phyloP scores from a whole-genome alignment of 2,888 invertebrate species.

The Plagodis pulveraria region DNA sequence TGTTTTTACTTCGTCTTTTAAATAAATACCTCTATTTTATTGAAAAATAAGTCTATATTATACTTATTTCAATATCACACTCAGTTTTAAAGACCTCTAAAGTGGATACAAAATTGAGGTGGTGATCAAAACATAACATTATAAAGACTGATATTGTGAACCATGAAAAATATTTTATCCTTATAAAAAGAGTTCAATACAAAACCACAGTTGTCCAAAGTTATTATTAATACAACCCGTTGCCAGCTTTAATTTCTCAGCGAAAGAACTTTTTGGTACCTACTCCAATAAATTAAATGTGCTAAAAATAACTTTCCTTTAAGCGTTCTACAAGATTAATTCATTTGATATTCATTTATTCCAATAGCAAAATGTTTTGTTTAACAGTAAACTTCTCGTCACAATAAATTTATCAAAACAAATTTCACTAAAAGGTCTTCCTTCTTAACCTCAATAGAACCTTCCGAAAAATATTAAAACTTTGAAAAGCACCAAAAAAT shows the following conservation, averaged over 20 bases:
- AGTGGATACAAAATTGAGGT: too few species aligned
- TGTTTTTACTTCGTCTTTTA: too few species aligned
- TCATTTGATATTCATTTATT: conserved; percentile 45
- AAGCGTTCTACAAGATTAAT: conserved; percentile 38
- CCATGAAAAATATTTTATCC: too few species aligned
- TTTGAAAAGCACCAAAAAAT: conserved; percentile 13
- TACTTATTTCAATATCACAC: too few species aligned
- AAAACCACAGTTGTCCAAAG: neutral
- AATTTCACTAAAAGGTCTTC: conserved; percentile 48
- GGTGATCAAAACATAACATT: too few species aligned
- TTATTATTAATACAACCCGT: neutral
- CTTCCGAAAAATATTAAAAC: conserved; percentile 40
- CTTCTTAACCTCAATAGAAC: conserved; percentile 42
- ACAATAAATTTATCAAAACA: conserved; percentile 58
- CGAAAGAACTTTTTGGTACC: conserved; percentile 23
- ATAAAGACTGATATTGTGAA: too few species aligned
- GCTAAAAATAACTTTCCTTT: conserved; percentile 23
- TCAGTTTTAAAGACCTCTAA: too few species aligned
- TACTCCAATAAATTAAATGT: conserved; percentile 23
- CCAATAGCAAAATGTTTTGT: conserved; percentile 48
- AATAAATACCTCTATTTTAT: too few species aligned
- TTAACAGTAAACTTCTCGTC: conserved; percentile 50
- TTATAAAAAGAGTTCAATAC: neutral
- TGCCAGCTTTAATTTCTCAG: conserved; percentile 8
- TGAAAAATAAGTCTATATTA: too few species aligned